Evolutionary conservation across 2,797 vertebrate genomes (phyloP), one percentile per base, ranked within the genome.

Genomic region (Micropoecilia bifurca): DNA sequence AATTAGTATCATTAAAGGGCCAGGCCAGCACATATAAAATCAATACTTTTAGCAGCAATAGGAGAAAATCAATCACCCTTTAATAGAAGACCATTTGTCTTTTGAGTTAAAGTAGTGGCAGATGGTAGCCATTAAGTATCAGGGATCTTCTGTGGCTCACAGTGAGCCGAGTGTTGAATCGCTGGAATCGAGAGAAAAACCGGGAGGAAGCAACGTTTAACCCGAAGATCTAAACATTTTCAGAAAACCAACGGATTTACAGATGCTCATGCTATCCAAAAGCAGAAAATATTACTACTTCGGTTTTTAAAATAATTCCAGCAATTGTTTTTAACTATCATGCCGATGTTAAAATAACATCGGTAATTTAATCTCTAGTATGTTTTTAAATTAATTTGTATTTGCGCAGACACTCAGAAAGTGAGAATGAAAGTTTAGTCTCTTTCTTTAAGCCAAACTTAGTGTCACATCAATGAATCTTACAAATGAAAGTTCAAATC

Each of bases 31-130:
- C 86, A 84, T 89, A 81, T 82, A 89, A 87, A 90, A 94, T 93
- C 92, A 81, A 93, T 94, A 92, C 57, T 77, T 93, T 92, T 86
- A 82, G 86, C 80, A 76, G 87, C 77, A 84, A 89, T 77, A 88
- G 88, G 90, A 89, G 86, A 88, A 93, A 94, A 94, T 93, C 93
- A 90, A 93, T 94, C 87, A 91, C 82, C 80, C 90, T 88, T 90
- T 91, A 92, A 92, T 91, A 91, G 88, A 90, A 88, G 89, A 90
- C 91, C 80, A 92, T 94, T 94, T 89, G 76, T 94, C 93, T 92
- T 86, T 76, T 78, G 85, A 79, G 82, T 82, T 83, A 91, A 85
- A 88, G 77, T 73, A 69, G 85, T 85, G 78, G 83, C 86, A 89
- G 87, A 80, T 83, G 66, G 84, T 80, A 82, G 82, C 84, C 86